These are phyloP conservation scores for Adelosebastes latens DNA, from an alignment of 2,797 vertebrate genomes.

Conservation along the genomic window DNA sequence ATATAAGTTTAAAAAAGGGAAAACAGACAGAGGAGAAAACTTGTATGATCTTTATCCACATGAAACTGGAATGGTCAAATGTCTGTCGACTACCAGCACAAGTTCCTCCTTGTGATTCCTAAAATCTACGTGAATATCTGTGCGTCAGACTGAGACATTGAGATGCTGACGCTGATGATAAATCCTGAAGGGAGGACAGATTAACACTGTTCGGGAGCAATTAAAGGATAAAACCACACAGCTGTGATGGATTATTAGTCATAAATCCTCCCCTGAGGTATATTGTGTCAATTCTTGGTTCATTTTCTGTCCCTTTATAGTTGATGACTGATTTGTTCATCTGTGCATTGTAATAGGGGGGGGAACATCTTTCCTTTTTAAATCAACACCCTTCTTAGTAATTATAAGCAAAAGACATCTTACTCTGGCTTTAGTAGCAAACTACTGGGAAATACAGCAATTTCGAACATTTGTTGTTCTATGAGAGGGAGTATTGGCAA, in stretches of 20 bases:
- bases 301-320: background rate
- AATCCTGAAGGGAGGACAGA: background rate
- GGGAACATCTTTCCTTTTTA: background rate
- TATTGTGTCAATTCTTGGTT: background rate
- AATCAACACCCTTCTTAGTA: background rate
- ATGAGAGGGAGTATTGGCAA: too few species aligned
- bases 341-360: background rate
- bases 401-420: background rate
- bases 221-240: conserved; percentile 17
- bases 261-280: background rate
- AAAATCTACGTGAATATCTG: too few species aligned
- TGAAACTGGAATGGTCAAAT: background rate
- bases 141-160: background rate
- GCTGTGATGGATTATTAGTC: background rate
- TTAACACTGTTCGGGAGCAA: background rate
- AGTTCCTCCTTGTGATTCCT: background rate
- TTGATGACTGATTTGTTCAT: background rate
- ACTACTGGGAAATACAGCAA: background rate
- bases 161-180: background rate
- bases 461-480: background rate
- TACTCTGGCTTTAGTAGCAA: background rate
- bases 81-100: background rate
- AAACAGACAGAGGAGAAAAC: background rate
- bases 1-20: background rate
- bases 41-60: background rate